Evolutionary conservation across 2,888 invertebrate genomes (phyloP), one percentile per base, ranked within the genome.

Genomic region (Drosophila leonis): DNA sequence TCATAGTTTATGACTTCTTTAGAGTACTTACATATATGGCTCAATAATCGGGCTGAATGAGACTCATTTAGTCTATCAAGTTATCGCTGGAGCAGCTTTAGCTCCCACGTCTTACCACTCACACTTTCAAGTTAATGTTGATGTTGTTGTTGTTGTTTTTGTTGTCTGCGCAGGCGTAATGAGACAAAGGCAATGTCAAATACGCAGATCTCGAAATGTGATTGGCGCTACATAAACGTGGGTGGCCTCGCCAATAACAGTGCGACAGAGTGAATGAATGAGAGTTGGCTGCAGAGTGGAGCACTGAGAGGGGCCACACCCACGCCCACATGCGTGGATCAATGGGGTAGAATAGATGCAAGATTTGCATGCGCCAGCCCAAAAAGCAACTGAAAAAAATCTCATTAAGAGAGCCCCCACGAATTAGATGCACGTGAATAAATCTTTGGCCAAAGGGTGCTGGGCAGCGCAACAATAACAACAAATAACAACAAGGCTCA

Each of bases 91-190:
- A 61, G 57, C 54, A 33, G 63, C 66, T 65, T 69, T 59, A 42
- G 64, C 75, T 88, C 85, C 83, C 88, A 83, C 83, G 86, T 78
- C 59, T 7, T n/a, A 29, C 33, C 60, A 54, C 54, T 62, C 55
- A 48, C 69, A 72, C 72, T 63, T 48, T 24, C 9, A 57, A 42
- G 35, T 48, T 46, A 20, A 55, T 15, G 46, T 51, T 37, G 18
- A 18, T 48, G 37, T 39, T 49, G 51, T 41, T 39, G 31, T 24
- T 48, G 55, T 39, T 69, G 61, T 61, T 64, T 64, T 39, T 71
- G 75, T 65, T 70, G 78, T 41, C 65, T 86, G 88, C 78, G 90
- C 86, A 88, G 90, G 90, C 90, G 90, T 90, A 90, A 90, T 90
- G 89, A 90, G 90, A 73, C 88, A 78, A 64, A 31, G 72, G 82